Percentiles rank a stretch among this genome's conserved stretches.
These are phyloP conservation scores for Pseudomyrmex gracilis DNA, from an alignment of 1,140 invertebrate genomes.

Conservation along the genomic window DNA sequence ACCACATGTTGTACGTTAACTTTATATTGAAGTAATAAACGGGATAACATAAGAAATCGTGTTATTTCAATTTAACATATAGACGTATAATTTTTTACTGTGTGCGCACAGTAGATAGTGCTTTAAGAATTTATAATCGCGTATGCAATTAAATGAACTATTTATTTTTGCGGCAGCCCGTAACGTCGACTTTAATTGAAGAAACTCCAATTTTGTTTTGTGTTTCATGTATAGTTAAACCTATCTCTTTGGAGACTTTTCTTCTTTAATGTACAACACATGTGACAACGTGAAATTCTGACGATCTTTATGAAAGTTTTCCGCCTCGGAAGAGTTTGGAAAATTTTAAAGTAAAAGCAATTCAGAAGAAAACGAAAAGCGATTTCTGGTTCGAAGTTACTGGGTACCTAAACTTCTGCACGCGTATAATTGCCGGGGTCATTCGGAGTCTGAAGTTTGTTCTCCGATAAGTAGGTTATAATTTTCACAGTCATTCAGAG, in stretches of 20 bases:
- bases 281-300: neutral
- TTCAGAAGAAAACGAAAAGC: neutral
- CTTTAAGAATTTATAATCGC: too few species aligned
- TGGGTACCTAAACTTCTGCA: constrained; percentile 11
- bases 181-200: too few species aligned
- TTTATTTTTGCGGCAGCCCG: too few species aligned
- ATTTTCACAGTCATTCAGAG: constrained; percentile 10
- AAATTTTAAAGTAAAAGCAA: constrained; percentile 20
- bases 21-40: too few species aligned
- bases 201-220: too few species aligned
- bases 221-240: too few species aligned
- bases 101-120: too few species aligned
- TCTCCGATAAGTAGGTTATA: neutral
- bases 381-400: constrained; percentile 12
- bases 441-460: neutral
- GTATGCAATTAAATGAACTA: too few species aligned
- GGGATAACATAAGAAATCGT: too few species aligned
- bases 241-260: neutral
- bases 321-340: neutral
- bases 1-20: too few species aligned
- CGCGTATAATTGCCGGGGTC: neutral
- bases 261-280: neutral
- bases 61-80: too few species aligned
- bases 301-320: constrained; percentile 10
- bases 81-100: too few species aligned